These are phyloP conservation scores for Philopedon plagiatum DNA, from an alignment of 2,888 invertebrate species.

Conservation along the genomic window DNA sequence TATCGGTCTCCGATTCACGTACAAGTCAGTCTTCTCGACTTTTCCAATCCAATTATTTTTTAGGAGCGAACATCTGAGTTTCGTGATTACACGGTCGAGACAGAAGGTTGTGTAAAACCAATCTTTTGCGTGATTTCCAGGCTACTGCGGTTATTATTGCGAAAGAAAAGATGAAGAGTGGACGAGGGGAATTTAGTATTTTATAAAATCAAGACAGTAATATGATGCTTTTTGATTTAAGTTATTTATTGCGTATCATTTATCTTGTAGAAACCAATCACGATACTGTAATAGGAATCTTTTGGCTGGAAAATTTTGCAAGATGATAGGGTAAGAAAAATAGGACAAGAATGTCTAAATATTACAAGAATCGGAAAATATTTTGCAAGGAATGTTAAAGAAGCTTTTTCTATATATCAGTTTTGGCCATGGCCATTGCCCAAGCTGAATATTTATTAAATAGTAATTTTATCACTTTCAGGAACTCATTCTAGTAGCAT, in stretches of 20 bases:
- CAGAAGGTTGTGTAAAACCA: conserved; percentile 47
- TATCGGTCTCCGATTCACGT: conserved; percentile 41
- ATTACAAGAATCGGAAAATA: no score
- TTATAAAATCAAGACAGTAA: conserved; percentile 28
- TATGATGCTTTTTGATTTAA: conserved; percentile 25
- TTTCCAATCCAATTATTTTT: conserved; percentile 51
- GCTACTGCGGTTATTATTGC: conserved; percentile 41
- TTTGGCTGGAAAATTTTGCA: no score
- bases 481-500: no score
- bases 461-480: no score
- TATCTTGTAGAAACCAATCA: not conserved
- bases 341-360: no score
- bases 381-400: no score
- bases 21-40: conserved; percentile 31
- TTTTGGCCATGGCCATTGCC: no score
- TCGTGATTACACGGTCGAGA: conserved; percentile 43
- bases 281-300: not conserved
- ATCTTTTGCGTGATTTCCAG: conserved; percentile 51
- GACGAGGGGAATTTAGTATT: conserved; percentile 7
- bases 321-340: no score
- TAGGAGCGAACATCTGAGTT: conserved; percentile 46
- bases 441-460: no score
- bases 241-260: conserved; percentile 2
- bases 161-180: conserved; percentile 2
- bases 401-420: no score